A percentile compares a stretch with the other conserved stretches of the same genome.
Conservation (phyloP, 30 jellyfish, hydroid and myxozoan species). For the Turritopsis rubra region DNA sequence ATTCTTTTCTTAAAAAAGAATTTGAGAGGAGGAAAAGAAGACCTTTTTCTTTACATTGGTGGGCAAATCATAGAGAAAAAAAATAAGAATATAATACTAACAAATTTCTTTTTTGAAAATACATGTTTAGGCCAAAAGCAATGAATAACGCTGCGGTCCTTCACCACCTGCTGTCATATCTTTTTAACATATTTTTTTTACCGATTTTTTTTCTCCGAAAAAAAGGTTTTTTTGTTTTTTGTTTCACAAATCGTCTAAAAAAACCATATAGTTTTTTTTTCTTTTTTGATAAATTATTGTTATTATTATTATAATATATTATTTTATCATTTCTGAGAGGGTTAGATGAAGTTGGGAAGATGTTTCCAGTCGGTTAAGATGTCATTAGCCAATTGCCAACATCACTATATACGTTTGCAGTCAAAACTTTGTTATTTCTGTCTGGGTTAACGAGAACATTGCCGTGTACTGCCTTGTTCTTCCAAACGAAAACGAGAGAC, state of each 20-base stretch:
- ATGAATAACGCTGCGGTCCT: background rate
- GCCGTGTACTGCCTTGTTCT: too few relatives aligned
- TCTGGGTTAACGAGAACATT: too few relatives aligned
- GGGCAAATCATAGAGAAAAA: background rate
- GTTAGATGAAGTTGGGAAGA: too few relatives aligned
- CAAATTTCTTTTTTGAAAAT: background rate
- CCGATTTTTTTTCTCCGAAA: background rate
- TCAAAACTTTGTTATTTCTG: too few relatives aligned
- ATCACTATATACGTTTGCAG: too few relatives aligned
- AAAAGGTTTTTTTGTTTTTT: background rate
- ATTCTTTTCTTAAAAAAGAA: background rate
- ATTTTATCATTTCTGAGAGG: too few relatives aligned
- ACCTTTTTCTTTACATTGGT: background rate
- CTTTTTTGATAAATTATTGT: background rate
- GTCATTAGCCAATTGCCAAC: too few relatives aligned
- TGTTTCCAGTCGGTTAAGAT: too few relatives aligned
- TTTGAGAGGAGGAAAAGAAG: background rate
- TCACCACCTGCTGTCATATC: background rate
- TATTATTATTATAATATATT: too few relatives aligned
- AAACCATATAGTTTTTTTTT: background rate
- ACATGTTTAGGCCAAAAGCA: background rate
- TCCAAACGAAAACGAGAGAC: too few relatives aligned
- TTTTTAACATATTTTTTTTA: background rate
- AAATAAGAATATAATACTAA: too few relatives aligned
- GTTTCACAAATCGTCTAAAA: background rate